phyloP scores from a whole-genome alignment of 2,797 vertebrate species.

The Otolemur crassicaudatus region DNA sequence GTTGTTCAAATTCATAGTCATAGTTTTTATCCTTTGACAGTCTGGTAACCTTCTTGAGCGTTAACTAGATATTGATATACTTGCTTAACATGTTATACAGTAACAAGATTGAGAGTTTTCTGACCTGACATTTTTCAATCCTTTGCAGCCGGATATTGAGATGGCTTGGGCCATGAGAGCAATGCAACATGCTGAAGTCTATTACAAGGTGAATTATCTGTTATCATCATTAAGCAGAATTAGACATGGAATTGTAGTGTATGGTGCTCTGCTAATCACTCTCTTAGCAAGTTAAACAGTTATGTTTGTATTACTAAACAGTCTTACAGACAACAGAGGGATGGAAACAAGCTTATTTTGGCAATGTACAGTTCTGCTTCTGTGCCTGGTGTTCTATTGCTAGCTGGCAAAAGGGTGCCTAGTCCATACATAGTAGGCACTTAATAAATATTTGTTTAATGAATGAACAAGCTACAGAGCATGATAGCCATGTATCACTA shows the following conservation, averaged over 20 bases:
- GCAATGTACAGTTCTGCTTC: not conserved
- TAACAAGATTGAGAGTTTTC: not conserved
- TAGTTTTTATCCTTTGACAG: constrained; percentile 46
- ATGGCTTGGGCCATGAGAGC: constrained; percentile 88
- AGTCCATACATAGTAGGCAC: not conserved
- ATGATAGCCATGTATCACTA: not conserved
- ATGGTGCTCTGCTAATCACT: constrained; percentile 25
- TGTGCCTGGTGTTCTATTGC: not conserved
- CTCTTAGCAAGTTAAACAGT: constrained; percentile 46
- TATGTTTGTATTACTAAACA: constrained; percentile 49
- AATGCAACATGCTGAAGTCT: constrained; percentile 88
- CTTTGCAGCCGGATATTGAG: constrained; percentile 85
- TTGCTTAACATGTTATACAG: constrained; percentile 32
- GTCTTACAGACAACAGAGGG: not conserved
- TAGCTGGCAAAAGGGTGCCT: not conserved
- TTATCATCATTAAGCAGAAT: constrained; percentile 48
- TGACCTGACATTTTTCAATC: constrained; percentile 55
- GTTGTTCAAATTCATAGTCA: not conserved
- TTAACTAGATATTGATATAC: not conserved
- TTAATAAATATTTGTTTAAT: constrained; percentile 48
- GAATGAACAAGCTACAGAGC: constrained; percentile 6
- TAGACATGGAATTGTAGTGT: constrained; percentile 15
- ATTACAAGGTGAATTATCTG: constrained; percentile 81
- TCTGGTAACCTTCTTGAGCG: constrained; percentile 37
- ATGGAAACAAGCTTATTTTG: constrained; percentile 45